Evolutionary conservation across 2,888 invertebrate species (phyloP), one percentile per base, ranked within the genome.

Genomic region (Phragmatobia fuliginosa): DNA sequence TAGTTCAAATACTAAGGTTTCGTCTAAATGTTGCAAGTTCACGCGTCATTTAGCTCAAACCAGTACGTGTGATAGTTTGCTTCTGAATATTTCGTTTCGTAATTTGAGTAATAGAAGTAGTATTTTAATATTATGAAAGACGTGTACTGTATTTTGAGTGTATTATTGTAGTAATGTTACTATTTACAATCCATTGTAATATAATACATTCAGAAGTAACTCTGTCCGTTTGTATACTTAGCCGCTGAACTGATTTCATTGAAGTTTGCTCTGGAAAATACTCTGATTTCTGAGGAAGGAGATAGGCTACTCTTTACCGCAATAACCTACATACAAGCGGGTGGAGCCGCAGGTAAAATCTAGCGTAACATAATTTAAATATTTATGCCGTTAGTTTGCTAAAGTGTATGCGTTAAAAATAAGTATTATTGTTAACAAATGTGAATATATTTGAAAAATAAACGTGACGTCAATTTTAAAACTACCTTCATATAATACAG

Each of bases 1-100:
- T 75, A 73, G 81, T 80, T 81, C 80, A 78, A 75, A 80, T 80
- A 73, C 73, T 75, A 62, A 52, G 71, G 81, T 73, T 58, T 36
- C 52, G 49, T n/a, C n/a, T 66, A 31, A 71, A 36, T 63, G 66
- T 76, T 76, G 70, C 70, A 70, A 80, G 78, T 76, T 81, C 72
- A 80, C 66, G 76, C 66, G 73, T 73, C 70, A 64, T 18, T 62
- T 70, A 52, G 38, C 68, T 58, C 70, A 62, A n/a, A 52, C 8
- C 66, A 77, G 70, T 65, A 65, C 45, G 41, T 32, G 11, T 68
- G 49, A 73, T 73, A 67, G 67, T 67, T 68, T 61, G 52, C 49
- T 31, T 66, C 41, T 49, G 59, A 60, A 38, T 60, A 7, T 18
- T 41, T 62, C n/a, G 25, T 28, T 36, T 36, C n/a, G 36, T 32